These are phyloP conservation scores for Pyrgilauda ruficollis DNA, from an alignment of 2,113 vertebrate genomes.

Conservation along the genomic window DNA sequence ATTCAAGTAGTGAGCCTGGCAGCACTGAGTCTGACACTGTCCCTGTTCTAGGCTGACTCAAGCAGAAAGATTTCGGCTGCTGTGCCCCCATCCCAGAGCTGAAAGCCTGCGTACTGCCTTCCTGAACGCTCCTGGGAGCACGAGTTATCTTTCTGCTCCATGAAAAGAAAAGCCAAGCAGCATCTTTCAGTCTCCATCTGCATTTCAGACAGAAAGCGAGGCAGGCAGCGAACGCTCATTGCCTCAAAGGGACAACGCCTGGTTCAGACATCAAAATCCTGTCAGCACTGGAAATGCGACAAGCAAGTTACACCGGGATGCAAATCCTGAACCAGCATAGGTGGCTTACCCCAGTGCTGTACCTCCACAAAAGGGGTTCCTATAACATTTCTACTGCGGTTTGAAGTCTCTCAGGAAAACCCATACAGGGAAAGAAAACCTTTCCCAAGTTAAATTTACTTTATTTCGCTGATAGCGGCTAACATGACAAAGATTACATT, in stretches of 20 bases:
- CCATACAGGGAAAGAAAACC: background rate
- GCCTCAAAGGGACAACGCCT: conserved; percentile 31
- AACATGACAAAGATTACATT: background rate
- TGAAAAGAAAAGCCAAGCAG: background rate
- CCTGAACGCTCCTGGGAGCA: background rate
- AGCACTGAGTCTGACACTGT: background rate
- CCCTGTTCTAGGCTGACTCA: background rate
- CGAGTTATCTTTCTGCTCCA: background rate
- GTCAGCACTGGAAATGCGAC: background rate
- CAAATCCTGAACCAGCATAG: background rate
- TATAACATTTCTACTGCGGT: background rate
- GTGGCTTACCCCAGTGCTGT: background rate
- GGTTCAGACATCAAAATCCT: background rate
- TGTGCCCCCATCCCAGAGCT: background rate
- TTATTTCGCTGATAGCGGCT: background rate
- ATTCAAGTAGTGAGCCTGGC: background rate
- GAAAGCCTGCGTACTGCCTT: background rate
- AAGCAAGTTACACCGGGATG: background rate
- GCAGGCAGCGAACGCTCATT: background rate
- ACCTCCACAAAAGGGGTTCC: background rate
- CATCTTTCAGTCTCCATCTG: background rate
- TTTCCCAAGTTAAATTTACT: conserved; percentile 48
- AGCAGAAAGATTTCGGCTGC: background rate
- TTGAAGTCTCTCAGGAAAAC: background rate
- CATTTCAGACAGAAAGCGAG: conserved; percentile 13